phyloP scores from a whole-genome alignment of 2,797 vertebrate genomes.

The Periparus ater region DNA sequence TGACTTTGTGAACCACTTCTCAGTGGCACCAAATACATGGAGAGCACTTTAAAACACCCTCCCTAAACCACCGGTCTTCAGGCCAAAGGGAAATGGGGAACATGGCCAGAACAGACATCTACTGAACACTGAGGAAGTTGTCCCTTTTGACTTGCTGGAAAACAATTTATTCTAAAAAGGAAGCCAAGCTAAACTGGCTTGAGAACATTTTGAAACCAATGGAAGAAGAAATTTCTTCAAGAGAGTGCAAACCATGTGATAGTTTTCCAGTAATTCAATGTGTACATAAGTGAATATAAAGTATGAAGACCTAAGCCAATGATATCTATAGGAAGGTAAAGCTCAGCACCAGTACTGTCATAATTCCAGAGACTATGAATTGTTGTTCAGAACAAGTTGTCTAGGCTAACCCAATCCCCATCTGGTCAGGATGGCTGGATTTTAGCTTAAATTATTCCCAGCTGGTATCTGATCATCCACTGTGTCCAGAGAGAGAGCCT shows the following conservation, averaged over 20 bases:
- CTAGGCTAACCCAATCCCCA: background rate
- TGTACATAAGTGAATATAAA: background rate
- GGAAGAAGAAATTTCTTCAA: no score
- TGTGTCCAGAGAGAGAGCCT: background rate
- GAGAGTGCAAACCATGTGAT: accelerated
- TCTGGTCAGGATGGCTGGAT: background rate
- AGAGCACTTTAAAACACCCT: background rate
- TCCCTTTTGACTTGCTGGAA: background rate
- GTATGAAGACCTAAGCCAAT: background rate
- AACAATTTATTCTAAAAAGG: background rate
- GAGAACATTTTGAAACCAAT: background rate
- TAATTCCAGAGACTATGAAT: background rate
- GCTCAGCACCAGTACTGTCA: background rate
- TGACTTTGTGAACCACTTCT: background rate
- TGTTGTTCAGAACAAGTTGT: background rate
- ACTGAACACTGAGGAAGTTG: background rate
- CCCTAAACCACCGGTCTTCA: background rate
- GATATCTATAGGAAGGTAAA: background rate
- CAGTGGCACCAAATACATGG: background rate
- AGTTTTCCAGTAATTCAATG: background rate
- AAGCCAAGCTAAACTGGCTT: background rate
- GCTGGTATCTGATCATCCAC: accelerated
- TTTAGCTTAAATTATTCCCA: background rate
- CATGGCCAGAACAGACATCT: accelerated
- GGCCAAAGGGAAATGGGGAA: background rate